Evolutionary conservation across 1,140 invertebrate genomes (phyloP).

Genomic region (Lucilia cuprina): DNA sequence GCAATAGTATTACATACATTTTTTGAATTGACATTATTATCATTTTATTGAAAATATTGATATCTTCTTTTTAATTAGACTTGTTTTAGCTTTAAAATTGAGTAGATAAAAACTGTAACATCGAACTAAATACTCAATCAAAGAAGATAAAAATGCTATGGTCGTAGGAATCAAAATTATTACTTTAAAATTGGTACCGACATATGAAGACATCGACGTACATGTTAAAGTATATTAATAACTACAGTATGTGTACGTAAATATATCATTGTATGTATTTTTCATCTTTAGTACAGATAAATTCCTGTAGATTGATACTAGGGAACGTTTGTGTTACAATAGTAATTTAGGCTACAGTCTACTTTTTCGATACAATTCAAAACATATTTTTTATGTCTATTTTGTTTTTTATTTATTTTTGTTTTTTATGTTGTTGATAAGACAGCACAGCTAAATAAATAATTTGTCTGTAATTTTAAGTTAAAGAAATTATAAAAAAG

Average conservation of each 20-base stretch:
- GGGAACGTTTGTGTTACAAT: background rate
- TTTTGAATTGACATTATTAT: too few relatives aligned
- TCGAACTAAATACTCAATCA: background rate
- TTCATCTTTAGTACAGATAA: background rate
- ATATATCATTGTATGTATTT: background rate
- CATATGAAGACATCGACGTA: background rate
- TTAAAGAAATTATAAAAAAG: too few relatives aligned
- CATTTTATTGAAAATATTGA: too few relatives aligned
- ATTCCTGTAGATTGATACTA: background rate
- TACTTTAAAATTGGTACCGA: background rate
- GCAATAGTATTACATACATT: too few relatives aligned
- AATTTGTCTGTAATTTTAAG: background rate
- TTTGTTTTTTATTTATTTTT: slow-evolving; percentile 1
- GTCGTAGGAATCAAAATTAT: background rate
- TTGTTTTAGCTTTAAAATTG: background rate
- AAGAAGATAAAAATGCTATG: background rate
- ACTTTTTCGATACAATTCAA: background rate
- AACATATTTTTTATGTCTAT: background rate
- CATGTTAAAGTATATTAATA: background rate
- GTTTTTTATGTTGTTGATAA: background rate
- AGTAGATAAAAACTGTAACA: background rate
- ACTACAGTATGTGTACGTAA: background rate
- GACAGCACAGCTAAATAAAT: slow-evolving; percentile 25
- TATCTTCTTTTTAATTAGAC: background rate
- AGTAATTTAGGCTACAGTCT: slow-evolving; percentile 20